These are phyloP conservation scores for Diogma glabrata DNA, from an alignment of 2,888 invertebrate species.

Conservation along the genomic window DNA sequence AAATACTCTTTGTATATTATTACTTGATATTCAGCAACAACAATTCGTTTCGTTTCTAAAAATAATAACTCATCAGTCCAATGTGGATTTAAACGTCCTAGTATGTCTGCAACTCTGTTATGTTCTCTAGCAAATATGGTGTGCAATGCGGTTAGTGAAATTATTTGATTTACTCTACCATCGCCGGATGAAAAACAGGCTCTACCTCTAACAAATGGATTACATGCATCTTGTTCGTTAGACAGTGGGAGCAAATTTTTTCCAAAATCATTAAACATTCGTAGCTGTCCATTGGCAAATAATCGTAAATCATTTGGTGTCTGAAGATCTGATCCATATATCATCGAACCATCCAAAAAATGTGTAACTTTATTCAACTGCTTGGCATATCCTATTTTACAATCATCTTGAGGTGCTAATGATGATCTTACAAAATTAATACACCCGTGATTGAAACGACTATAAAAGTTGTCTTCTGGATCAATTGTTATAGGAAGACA, in stretches of 20 bases:
- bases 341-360: slow-evolving; percentile 57
- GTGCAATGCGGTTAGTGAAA: slow-evolving; percentile 61
- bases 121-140: slow-evolving; percentile 68
- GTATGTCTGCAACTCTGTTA: slow-evolving; percentile 56
- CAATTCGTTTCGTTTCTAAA: slow-evolving; percentile 59
- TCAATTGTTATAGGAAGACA: slow-evolving; percentile 55
- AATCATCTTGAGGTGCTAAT: slow-evolving; percentile 52
- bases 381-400: slow-evolving; percentile 56
- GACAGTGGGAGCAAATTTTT: slow-evolving; percentile 53
- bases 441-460: slow-evolving; percentile 46
- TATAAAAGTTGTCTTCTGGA: slow-evolving; percentile 48
- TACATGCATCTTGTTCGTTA: slow-evolving; percentile 50
- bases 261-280: slow-evolving; percentile 52
- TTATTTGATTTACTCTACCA: slow-evolving; percentile 63
- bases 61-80: slow-evolving; percentile 64
- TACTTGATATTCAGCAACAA: slow-evolving; percentile 66
- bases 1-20: slow-evolving; percentile 72
- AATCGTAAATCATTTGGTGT: slow-evolving; percentile 45
- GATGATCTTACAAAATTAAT: slow-evolving; percentile 62
- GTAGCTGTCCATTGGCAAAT: slow-evolving; percentile 48
- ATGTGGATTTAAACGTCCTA: slow-evolving; percentile 55
- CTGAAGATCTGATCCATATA: slow-evolving; percentile 57
- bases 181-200: slow-evolving; percentile 63
- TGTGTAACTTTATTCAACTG: slow-evolving; percentile 59
- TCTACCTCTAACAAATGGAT: slow-evolving; percentile 42